Conservation (phyloP, 2,797 vertebrate genomes). For the Syngnathus acus region DNA sequence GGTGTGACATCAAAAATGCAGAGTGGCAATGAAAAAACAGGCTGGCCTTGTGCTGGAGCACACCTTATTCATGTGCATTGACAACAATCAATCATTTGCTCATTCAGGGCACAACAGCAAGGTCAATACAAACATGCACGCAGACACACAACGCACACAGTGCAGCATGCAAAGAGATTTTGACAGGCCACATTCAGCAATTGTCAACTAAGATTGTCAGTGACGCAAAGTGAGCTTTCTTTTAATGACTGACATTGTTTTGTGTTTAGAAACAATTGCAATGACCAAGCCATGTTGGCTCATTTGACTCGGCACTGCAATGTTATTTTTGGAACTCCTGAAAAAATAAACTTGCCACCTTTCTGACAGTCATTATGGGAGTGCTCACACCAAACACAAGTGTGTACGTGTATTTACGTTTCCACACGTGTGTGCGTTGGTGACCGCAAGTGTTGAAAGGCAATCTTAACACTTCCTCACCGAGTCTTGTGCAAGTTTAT, state of each 20-base stretch:
- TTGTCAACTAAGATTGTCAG: no score
- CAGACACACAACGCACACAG: not conserved
- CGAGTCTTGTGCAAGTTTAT: conserved; percentile 49
- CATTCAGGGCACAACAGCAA: conserved; percentile 42
- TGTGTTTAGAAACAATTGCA: no score
- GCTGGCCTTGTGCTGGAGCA: conserved; percentile 12
- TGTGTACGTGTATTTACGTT: conserved; percentile 22
- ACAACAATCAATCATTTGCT: conserved; percentile 50
- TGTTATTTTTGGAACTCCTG: conserved; percentile 13
- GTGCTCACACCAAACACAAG: conserved; percentile 44
- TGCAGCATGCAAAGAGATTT: conserved; percentile 21
- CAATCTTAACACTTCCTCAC: conserved; percentile 60
- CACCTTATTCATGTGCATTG: conserved; percentile 43
- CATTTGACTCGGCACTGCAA: not conserved
- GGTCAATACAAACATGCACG: conserved; percentile 20
- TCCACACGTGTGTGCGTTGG: not conserved
- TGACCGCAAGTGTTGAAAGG: conserved; percentile 42
- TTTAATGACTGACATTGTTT: no score
- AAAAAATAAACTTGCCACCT: conserved; percentile 39
- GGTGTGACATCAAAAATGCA: conserved; percentile 4
- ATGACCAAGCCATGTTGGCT: no score
- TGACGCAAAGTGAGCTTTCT: no score
- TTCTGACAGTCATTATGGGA: conserved; percentile 42
- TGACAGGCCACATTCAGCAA: not conserved
- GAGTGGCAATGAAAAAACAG: conserved; percentile 18